Base-by-base conservation (phyloP, 1,140 invertebrate species). In the Drosophila melanogaster region DNA sequence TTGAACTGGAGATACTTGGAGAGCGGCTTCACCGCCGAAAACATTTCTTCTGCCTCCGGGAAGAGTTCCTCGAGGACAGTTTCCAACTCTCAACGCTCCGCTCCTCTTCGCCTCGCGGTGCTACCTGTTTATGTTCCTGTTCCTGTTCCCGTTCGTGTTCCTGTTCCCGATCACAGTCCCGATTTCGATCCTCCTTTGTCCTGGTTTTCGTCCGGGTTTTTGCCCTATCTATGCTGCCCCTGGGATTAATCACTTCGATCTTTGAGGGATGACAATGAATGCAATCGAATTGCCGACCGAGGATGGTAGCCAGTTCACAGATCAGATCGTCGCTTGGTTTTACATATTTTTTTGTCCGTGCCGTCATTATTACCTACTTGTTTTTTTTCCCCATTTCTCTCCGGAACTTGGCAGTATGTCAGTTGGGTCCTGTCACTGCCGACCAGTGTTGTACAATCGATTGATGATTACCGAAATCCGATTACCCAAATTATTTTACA, bases 1-100 rank as follows among this genome's bases (percentile, higher is more conserved):
- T 95, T 94, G 46, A 94, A 91, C 92, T 95, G 96, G 26, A 94
- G 90, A 79, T 92, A 92, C 41, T 92, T 92, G n/a, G 91, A 91
- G n/a, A 92, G 56, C 8, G 91, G 91, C 71, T 87, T 92, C 12
- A 92, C 84, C 19, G 87, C 87, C 38, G 81, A 80, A 79, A 90
- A 92, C 90, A 92, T 92, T 71, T 90, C 84, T 46, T 64, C 60
- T 38, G 84, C 84, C 76, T 89, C 80, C 44, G 84, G 79, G 40
- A 89, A 89, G 47, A 87, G 72, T 49, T 83, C 71, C 67, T 71
- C 49, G 57, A 89, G 59, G 24, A 79, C 75, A 65, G 58, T 65
- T 78, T 87, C 83, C 83, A 87, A 87, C 49, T 84, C 71, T 79
- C 44, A 46, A 46, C 11, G 46, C 41, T 38, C 41, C 14, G 12